Evolutionary conservation across 1,140 invertebrate species (phyloP).

Genomic region (Lepidurus arcticus): DNA sequence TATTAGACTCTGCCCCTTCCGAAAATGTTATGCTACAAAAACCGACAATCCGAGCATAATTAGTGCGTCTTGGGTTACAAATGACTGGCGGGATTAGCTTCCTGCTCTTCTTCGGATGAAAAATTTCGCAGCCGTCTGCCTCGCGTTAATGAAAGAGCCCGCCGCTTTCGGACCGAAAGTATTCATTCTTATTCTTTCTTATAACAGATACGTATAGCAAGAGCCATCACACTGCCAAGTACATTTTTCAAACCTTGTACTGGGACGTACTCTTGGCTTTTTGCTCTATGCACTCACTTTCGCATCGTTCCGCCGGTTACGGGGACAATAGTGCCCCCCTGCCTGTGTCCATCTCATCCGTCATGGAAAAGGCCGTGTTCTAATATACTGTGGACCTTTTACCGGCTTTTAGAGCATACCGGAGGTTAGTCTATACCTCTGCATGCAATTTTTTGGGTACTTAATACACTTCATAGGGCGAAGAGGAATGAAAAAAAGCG

Average conservation of each 20-base stretch:
- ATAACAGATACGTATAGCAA: not conserved
- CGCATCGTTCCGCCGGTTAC: slow-evolving; percentile 16
- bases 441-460: not conserved
- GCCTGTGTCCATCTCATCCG: slow-evolving; percentile 12
- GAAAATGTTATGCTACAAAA: not conserved
- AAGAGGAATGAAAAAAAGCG: not conserved
- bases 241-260: not conserved
- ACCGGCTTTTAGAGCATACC: not conserved
- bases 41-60: not conserved
- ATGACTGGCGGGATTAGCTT: not conserved
- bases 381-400: not conserved
- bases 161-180: not conserved
- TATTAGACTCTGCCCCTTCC: not conserved
- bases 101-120: not conserved
- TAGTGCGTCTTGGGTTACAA: not conserved
- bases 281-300: not conserved
- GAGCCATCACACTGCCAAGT: slow-evolving; percentile 4
- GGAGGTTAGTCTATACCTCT: not conserved
- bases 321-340: slow-evolving; percentile 20
- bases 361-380: slow-evolving; percentile 12
- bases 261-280: not conserved
- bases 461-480: slow-evolving; percentile 1
- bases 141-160: not conserved
- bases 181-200: not conserved
- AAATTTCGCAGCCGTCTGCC: not conserved